phyloP scores from a whole-genome alignment of 2,797 vertebrate genomes.

The Ataeniobius toweri region DNA sequence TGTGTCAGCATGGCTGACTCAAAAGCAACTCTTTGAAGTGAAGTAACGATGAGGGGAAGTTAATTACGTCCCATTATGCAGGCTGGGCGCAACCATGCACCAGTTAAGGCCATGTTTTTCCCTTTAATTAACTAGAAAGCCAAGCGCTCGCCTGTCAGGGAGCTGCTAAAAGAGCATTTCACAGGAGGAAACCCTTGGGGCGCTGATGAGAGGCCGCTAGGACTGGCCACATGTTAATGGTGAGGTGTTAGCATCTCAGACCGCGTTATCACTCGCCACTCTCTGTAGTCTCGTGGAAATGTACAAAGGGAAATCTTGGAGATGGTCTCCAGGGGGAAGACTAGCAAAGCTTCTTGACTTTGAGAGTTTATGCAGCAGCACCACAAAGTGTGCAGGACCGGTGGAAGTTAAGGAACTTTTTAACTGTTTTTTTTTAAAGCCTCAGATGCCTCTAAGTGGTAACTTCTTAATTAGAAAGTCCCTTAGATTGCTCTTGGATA shows the following conservation, averaged over 20 bases:
- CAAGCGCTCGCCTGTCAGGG: conserved; percentile 88
- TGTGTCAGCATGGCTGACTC: conserved; percentile 69
- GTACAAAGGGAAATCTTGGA: conserved; percentile 65
- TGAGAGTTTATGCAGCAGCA: conserved; percentile 61
- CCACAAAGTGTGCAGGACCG: conserved; percentile 65
- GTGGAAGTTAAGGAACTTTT: conserved; percentile 67
- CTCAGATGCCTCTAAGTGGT: conserved; percentile 49
- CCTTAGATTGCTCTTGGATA: conserved; percentile 59
- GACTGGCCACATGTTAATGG: conserved; percentile 81
- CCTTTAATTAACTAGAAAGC: conserved; percentile 98
- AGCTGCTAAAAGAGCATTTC: conserved; percentile 84
- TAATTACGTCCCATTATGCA: conserved; percentile 94
- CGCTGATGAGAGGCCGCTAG: conserved; percentile 78
- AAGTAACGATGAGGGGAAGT: conserved; percentile 96
- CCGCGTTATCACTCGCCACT: conserved; percentile 68
- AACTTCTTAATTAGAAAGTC: conserved; percentile 74
- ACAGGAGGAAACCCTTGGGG: conserved; percentile 75
- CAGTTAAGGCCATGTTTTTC: conserved; percentile 91
- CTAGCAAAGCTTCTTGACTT: conserved; percentile 64
- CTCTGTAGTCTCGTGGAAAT: conserved; percentile 62
- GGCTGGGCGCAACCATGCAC: conserved; percentile 89
- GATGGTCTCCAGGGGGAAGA: conserved; percentile 68
- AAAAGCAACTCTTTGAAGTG: conserved; percentile 85
- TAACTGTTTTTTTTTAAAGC: conserved; percentile 35
- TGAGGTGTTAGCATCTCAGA: conserved; percentile 79